Conservation (phyloP, 2,113 vertebrate genomes). For the Stegastes partitus region DNA sequence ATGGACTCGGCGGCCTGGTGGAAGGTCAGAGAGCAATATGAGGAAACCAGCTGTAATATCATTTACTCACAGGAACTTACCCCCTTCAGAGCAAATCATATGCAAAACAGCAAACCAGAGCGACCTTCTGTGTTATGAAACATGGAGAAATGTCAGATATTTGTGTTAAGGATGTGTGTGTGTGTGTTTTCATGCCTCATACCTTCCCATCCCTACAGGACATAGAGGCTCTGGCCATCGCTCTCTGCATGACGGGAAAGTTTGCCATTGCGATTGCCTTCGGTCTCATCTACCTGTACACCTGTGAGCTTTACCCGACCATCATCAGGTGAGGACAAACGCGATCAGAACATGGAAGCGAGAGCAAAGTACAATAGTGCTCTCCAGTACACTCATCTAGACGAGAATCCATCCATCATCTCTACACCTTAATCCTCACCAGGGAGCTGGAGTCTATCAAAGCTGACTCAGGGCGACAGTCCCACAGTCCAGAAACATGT, state of each 20-base stretch:
- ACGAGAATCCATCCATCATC: no score
- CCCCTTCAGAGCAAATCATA: no score
- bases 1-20: not conserved
- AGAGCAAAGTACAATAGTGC: no score
- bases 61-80: not conserved
- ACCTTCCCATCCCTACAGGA: conserved; percentile 65
- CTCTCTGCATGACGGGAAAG: conserved; percentile 90
- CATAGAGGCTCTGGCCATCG: conserved; percentile 77
- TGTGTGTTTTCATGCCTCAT: not conserved
- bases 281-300: conserved; percentile 93
- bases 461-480: no score
- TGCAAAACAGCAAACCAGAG: no score
- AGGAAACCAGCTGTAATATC: not conserved
- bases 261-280: conserved; percentile 92
- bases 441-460: no score
- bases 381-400: no score
- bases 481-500: no score
- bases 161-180: not conserved
- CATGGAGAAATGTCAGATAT: not conserved
- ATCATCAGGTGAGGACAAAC: conserved; percentile 86
- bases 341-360: no score
- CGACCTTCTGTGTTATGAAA: no score
- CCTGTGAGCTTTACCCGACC: conserved; percentile 95
- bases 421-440: no score
- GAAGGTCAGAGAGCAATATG: conserved; percentile 9